These are phyloP conservation scores for Scaptomyza polygonia DNA, from an alignment of 2,888 invertebrate species.

Conservation along the genomic window DNA sequence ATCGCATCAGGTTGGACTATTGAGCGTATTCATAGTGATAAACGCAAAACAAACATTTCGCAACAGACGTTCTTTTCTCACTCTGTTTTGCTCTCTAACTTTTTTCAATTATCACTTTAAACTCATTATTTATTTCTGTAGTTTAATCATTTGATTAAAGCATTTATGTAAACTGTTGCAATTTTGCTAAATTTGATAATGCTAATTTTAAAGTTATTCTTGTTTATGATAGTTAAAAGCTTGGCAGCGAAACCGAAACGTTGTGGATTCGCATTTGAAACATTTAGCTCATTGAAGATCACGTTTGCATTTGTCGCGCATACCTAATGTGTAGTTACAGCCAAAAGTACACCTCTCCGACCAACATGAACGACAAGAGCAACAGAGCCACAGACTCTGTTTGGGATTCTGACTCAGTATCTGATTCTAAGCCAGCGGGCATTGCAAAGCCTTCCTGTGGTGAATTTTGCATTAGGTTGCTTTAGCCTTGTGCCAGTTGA, in stretches of 20 bases:
- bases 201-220: slow-evolving; percentile 46
- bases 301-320: slow-evolving; percentile 53
- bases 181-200: too few relatives aligned
- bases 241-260: slow-evolving; percentile 39
- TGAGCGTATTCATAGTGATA: slow-evolving; percentile 37
- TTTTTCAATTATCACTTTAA: not conserved
- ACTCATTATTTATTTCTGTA: not conserved
- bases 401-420: slow-evolving; percentile 7
- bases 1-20: slow-evolving; percentile 49
- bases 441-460: slow-evolving; percentile 51
- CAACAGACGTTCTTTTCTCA: not conserved
- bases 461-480: slow-evolving; percentile 69
- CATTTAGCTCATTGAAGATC: slow-evolving; percentile 59
- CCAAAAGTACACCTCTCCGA: slow-evolving; percentile 29
- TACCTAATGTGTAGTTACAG: slow-evolving; percentile 28
- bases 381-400: slow-evolving; percentile 7
- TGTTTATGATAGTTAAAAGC: slow-evolving; percentile 51
- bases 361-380: slow-evolving; percentile 13
- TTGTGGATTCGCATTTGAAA: slow-evolving; percentile 49
- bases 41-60: slow-evolving; percentile 26
- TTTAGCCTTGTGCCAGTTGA: slow-evolving; percentile 50
- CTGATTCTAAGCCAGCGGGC: slow-evolving; percentile 36
- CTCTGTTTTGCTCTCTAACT: not conserved
- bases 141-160: not conserved
- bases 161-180: not conserved